Base-by-base conservation (phyloP, 2,797 vertebrate genomes). In the Sebastes matsubarae region DNA sequence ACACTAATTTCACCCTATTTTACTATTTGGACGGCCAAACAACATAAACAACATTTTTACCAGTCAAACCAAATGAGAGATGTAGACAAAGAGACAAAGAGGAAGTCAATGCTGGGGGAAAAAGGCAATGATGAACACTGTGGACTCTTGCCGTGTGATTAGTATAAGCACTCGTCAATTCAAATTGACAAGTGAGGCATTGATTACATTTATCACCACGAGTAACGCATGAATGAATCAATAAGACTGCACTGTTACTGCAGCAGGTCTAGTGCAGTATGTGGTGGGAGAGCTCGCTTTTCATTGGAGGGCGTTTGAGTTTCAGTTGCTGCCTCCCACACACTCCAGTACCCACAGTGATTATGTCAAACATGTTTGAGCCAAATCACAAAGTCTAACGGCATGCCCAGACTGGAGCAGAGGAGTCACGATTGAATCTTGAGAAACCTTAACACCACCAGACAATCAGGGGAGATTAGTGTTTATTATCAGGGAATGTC, bases 341-440 rank as follows among this genome's bases (percentile, higher is more conserved):
- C 55, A 69, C 79, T 69, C 60, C 61, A 55, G 46, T 22, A 60
- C 61, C 46, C 61, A 61, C 52, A 72, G 66, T 64, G 82, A 85
- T 88, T 78, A 77, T 61, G 78, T 85, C 81, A 76, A 83, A 82
- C 80, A 27, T 84, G 81, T 88, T 64, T 63, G 80, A 78, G 69
- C 82, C 75, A 27, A 84, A 80, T 86, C 81, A 67, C 27, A 72
- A 72, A 67, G 70, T 75, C 75, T 54, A 2, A 54, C 8, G 77
- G 67, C 86, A 14, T 69, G 89, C 78, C 87, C 78, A 60, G 78
- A 87, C 89, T 75, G 74, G 89, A 89, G 78, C 75, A 36, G 68
- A 83, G 65, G 76, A 77, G 52, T 68, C 66, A 55, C 29, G 68
- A 79, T 46, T 61, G 69, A 82, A 55, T 79, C 69, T 71, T 38